A percentile compares a stretch with the other conserved stretches of the same genome.
These are phyloP conservation scores for Salvelinus fontinalis DNA, from an alignment of 2,113 vertebrate genomes.

Conservation along the genomic window DNA sequence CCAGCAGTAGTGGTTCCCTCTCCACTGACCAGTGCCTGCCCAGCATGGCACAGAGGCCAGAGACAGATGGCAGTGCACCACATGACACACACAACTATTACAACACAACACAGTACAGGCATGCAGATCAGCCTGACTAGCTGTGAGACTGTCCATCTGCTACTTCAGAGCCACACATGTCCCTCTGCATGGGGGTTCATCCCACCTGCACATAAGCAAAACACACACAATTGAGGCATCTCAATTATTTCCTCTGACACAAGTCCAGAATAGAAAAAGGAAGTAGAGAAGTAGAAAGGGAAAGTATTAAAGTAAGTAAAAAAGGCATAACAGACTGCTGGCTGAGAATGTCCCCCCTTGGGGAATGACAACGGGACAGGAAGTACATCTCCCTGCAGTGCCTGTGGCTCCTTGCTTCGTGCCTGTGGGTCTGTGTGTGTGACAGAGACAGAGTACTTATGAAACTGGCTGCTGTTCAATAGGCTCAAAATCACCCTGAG, in stretches of 20 bases:
- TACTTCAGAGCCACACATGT: background rate
- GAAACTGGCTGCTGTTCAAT: constrained; percentile 4
- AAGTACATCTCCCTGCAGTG: background rate
- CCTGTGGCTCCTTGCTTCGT: background rate
- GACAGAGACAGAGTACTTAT: constrained; percentile 15
- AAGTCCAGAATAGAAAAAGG: background rate
- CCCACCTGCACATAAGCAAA: background rate
- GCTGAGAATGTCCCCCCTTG: background rate
- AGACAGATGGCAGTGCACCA: background rate
- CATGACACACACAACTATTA: constrained; percentile 1
- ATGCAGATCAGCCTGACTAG: background rate
- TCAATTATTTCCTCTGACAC: background rate
- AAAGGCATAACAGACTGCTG: too few relatives aligned
- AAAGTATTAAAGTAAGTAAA: too few relatives aligned
- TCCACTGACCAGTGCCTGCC: background rate
- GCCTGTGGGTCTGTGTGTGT: background rate
- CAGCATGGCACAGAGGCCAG: background rate
- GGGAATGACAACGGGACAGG: background rate
- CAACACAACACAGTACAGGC: constrained; percentile 1
- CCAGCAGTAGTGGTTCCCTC: background rate
- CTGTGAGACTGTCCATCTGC: background rate
- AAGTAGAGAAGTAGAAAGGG: background rate
- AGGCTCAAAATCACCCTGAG: constrained; percentile 11
- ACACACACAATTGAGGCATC: constrained; percentile 11
- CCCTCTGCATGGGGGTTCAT: background rate